Base-by-base conservation (phyloP, 2,888 invertebrate genomes). In the Empis livida region DNA sequence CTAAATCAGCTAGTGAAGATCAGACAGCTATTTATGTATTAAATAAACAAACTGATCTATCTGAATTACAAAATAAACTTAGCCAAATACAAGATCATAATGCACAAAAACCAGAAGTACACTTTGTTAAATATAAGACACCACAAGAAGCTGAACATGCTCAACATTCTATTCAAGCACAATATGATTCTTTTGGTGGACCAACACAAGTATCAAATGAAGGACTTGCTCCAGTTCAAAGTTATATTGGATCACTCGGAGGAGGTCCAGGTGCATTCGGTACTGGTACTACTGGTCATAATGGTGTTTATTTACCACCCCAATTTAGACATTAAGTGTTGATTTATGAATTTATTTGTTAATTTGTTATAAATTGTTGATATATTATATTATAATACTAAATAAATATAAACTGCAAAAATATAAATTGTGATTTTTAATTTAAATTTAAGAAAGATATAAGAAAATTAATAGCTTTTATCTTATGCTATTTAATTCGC, bases 91-190 rank as follows among this genome's bases (percentile, higher is more conserved):
- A 57, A 43, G 52, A 52, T 47, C 57, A 51, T 47, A 52, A 42
- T 43, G 54, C 53, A 46, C 57, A 57, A 47, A 62, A 59, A 51
- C 64, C 64, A 46, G 64, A 63, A 49, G 63, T 65, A 9, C 61
- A 61, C 54, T 64, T 64, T 50, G 59, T 65, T 50, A 65, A 65
- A 53, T 65, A 64, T 53, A 62, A 61, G 42, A 64, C 62, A 1
- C 55, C 57, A 0, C 59, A 62, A 50, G 64, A 64, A 55, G 64
- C 63, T 45, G 52, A 53, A 45, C 58, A 58, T 15, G 64, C 64
- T 8, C 63, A 63, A 46, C 56, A 55, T 5, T 54, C 59, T 13
- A 64, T 64, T 37, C 62, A 64, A 52, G 57, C 45, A 0, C 61
- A 65, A 48, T 66, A 64, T 53, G 63, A 65, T 42, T 50, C 53